Evolutionary conservation across 2,113 vertebrate genomes (phyloP).

Genomic region (Urocitellus parryii): DNA sequence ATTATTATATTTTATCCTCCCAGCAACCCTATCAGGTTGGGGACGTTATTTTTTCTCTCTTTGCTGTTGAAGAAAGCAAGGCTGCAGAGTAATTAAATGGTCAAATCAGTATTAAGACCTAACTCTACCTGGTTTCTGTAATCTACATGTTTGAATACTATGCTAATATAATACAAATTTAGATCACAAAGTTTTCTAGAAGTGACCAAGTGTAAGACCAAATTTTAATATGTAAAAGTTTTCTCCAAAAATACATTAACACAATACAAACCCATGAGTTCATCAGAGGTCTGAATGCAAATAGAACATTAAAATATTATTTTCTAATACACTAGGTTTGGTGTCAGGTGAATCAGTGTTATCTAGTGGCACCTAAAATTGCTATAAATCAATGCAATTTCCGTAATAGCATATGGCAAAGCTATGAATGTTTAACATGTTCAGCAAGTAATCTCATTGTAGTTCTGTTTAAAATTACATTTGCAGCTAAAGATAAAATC

Average conservation of each 20-base stretch:
- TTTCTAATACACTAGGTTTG: conserved; percentile 10
- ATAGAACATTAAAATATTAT: conserved; percentile 61
- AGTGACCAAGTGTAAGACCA: background rate
- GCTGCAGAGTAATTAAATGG: background rate
- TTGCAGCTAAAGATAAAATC: conserved; percentile 49
- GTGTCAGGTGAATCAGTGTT: conserved; percentile 17
- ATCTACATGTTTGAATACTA: background rate
- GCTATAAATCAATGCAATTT: conserved; percentile 66
- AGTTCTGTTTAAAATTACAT: conserved; percentile 67
- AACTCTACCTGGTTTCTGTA: background rate
- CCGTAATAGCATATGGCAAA: conserved; percentile 70
- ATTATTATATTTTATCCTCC: background rate
- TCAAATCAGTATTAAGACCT: background rate
- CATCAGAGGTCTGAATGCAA: conserved; percentile 45
- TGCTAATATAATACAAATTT: background rate
- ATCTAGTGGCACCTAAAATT: conserved; percentile 23
- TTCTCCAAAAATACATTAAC: conserved; percentile 36
- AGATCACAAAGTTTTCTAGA: background rate
- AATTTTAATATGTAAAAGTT: conserved; percentile 54
- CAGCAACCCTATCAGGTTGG: background rate
- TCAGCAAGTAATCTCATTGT: conserved; percentile 42
- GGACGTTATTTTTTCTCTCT: background rate
- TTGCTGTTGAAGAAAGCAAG: background rate
- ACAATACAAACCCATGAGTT: conserved; percentile 18
- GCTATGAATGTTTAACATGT: conserved; percentile 72